Evolutionary conservation across 2,888 invertebrate species (phyloP), one percentile per base, ranked within the genome.

Genomic region (Ophioninae sp.): DNA sequence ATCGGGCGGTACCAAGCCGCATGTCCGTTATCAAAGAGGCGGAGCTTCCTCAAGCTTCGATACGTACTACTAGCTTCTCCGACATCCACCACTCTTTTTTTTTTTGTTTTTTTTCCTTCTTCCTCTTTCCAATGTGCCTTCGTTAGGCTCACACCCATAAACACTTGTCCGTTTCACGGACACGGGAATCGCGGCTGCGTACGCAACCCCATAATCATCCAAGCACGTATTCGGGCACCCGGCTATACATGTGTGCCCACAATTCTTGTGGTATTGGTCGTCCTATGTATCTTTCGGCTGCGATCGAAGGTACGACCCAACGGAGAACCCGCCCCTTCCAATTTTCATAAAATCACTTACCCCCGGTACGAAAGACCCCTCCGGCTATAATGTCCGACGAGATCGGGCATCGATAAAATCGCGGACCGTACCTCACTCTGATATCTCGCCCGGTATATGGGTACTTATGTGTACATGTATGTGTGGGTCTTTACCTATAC

Each of bases 371-470:
- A 81, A 69, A 84, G 57, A 78, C 74, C 82, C 80, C 83, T 81
- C 85, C 76, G 84, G 86, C 87, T 88, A 87, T 88, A 88, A 90
- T 89, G 89, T 90, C 89, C 87, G 88, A 87, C 88, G 85, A 90
- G 90, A 90, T 89, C 87, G 83, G 78, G 70, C 85, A 41, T 65
- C 86, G 90, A 89, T 90, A 89, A 89, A 76, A 72, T 50, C 23
- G 56, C 59, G 76, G 86, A 62, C 86, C 88, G 87, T 88, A 87
- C 89, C 82, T 89, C 87, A 87, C 81, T 77, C 74, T 30, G 87
- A 86, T 88, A 89, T 88, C 89, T 87, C 82, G 61, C 62, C 68
- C 64, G 61, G 68, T 81, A 77, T 77, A 72, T 67, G 64, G 65
- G 20, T 59, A 78, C 50, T 64, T 64, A 23, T 74, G 37, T 74